Evolutionary conservation across 2,888 invertebrate species (phyloP).

Genomic region (Ormyrus pomaceus): DNA sequence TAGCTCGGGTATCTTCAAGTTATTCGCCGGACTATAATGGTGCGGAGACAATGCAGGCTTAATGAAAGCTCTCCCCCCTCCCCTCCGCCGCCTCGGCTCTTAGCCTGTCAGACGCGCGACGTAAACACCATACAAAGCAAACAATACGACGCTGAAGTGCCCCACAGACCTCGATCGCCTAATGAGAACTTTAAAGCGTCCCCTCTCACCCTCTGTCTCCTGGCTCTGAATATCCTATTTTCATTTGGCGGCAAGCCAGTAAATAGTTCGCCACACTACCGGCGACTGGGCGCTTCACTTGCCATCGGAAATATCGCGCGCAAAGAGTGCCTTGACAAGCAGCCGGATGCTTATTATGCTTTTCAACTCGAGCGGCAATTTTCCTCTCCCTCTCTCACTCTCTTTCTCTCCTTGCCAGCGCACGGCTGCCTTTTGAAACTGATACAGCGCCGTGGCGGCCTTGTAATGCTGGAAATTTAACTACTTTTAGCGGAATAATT

Average conservation of each 20-base stretch:
- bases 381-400: too few species aligned
- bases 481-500: constrained; percentile 17
- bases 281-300: constrained; percentile 27
- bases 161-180: constrained; percentile 72
- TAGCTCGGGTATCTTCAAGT: constrained; percentile 63
- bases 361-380: too few species aligned
- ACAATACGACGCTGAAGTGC: constrained; percentile 70
- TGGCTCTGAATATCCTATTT: constrained; percentile 59
- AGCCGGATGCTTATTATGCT: constrained; percentile 3
- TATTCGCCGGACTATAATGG: constrained; percentile 70
- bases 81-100: constrained; percentile 37
- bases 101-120: constrained; percentile 50
- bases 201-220: not conserved
- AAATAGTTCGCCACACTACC: constrained; percentile 39
- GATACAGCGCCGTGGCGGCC: too few species aligned
- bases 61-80: constrained; percentile 68
- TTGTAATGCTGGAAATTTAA: too few species aligned
- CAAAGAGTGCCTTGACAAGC: not conserved
- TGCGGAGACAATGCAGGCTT: constrained; percentile 71
- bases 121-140: constrained; percentile 72
- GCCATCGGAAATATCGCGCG: constrained; percentile 42
- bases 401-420: not conserved
- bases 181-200: constrained; percentile 71
- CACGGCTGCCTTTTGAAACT: not conserved
- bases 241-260: constrained; percentile 59